Percentiles rank a stretch among this genome's conserved stretches.
Conservation (phyloP, 2,888 invertebrate species). For the Halocaridina rubra region DNA sequence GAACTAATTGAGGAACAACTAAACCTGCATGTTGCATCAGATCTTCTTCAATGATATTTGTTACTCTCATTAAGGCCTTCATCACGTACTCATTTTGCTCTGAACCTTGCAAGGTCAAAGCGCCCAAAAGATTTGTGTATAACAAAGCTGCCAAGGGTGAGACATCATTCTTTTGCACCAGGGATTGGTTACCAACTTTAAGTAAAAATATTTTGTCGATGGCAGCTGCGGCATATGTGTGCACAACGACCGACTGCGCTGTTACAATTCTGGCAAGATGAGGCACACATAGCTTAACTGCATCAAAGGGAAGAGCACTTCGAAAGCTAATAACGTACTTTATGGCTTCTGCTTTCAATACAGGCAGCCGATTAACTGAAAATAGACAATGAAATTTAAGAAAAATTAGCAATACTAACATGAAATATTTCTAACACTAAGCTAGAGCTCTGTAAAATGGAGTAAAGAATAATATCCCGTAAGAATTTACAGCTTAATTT, state of each 20-base stretch:
- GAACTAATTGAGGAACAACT: constrained; percentile 86
- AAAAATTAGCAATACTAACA: too few species aligned
- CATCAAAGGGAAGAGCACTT: constrained; percentile 84
- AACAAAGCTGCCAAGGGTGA: constrained; percentile 78
- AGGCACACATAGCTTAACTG: constrained; percentile 81
- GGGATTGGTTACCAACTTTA: constrained; percentile 73
- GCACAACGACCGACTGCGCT: constrained; percentile 86
- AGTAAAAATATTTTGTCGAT: constrained; percentile 89
- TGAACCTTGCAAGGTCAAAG: constrained; percentile 79
- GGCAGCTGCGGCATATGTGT: constrained; percentile 93
- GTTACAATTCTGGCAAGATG: constrained; percentile 81
- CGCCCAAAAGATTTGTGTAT: constrained; percentile 80
- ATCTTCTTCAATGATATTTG: constrained; percentile 83
- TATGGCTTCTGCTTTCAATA: constrained; percentile 94
- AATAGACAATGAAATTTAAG: constrained; percentile 65
- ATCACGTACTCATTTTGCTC: constrained; percentile 97
- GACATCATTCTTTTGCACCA: constrained; percentile 75
- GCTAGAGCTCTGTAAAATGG: too few species aligned
- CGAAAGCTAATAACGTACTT: constrained; percentile 97
- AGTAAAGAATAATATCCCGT: too few species aligned
- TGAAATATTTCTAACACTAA: too few species aligned
- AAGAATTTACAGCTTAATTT: too few species aligned
- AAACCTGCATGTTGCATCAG: constrained; percentile 83
- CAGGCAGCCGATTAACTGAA: constrained; percentile 86
- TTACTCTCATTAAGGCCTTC: constrained; percentile 95